phyloP scores from a whole-genome alignment of 1,140 invertebrate genomes.

The Melanaphis sacchari region DNA sequence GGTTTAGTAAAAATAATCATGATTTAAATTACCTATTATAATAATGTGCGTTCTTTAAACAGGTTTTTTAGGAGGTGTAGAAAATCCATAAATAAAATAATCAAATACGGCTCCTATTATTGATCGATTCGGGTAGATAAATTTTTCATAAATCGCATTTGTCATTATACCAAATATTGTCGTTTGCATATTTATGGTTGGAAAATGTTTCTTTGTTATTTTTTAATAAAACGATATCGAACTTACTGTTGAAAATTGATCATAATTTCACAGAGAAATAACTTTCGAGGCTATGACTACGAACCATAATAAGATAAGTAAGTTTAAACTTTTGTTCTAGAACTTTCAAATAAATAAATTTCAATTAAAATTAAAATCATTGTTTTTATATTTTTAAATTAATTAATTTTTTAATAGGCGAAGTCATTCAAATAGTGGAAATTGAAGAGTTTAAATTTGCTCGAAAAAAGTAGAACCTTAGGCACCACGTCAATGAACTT shows the following conservation, averaged over 20 bases:
- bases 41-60: background rate
- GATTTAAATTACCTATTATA: background rate
- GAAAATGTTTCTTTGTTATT: background rate
- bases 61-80: background rate
- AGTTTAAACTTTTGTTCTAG: background rate
- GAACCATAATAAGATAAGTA: background rate
- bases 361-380: background rate
- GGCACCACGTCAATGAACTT: background rate
- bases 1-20: background rate
- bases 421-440: background rate
- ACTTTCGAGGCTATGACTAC: background rate
- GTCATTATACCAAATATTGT: background rate
- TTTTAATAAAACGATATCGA: background rate
- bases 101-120: background rate
- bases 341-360: too few species aligned
- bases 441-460: slow-evolving; percentile 32
- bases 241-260: background rate
- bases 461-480: slow-evolving; percentile 25
- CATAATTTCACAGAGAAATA: slow-evolving; percentile 21
- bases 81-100: background rate
- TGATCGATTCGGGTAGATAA: background rate
- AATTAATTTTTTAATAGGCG: background rate
- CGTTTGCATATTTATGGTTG: background rate
- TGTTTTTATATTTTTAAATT: background rate
- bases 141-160: slow-evolving; percentile 12